Percentiles rank a stretch among this genome's conserved stretches.
These are phyloP conservation scores for Zelleria hepariella DNA, from an alignment of 2,888 invertebrate species.

Conservation along the genomic window DNA sequence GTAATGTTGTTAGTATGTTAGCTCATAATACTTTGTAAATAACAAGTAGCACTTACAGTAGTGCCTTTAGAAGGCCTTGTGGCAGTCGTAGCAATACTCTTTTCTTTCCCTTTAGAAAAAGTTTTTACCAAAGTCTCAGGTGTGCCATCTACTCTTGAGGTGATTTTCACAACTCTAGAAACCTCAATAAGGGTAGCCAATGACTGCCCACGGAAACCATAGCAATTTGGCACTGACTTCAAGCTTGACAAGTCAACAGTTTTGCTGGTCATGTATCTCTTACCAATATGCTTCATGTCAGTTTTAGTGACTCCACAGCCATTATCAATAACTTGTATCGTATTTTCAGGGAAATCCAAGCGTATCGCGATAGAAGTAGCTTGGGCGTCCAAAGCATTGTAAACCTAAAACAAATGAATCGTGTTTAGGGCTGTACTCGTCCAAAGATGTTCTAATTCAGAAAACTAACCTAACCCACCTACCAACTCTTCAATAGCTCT, in stretches of 20 bases:
- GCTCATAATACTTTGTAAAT: neutral
- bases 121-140: conserved; percentile 72
- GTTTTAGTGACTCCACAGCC: conserved; percentile 75
- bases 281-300: conserved; percentile 72
- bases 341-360: conserved; percentile 71
- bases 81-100: conserved; percentile 31
- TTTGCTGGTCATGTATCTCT: conserved; percentile 77
- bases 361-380: conserved; percentile 79
- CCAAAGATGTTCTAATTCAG: neutral
- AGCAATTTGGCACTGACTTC: conserved; percentile 62
- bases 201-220: conserved; percentile 80
- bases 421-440: neutral
- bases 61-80: conserved; percentile 77
- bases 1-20: too few species aligned
- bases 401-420: conserved; percentile 54
- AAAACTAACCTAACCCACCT: conserved; percentile 13
- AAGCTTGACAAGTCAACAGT: conserved; percentile 65
- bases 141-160: conserved; percentile 57
- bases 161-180: conserved; percentile 72
- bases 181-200: conserved; percentile 74
- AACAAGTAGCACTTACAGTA: conserved; percentile 55
- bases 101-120: conserved; percentile 61
- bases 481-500: conserved; percentile 78
- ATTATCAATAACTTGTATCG: conserved; percentile 84
- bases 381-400: conserved; percentile 79